Evolutionary conservation across 2,888 invertebrate genomes (phyloP), one percentile per base, ranked within the genome.

Genomic region (Hyles lineata): DNA sequence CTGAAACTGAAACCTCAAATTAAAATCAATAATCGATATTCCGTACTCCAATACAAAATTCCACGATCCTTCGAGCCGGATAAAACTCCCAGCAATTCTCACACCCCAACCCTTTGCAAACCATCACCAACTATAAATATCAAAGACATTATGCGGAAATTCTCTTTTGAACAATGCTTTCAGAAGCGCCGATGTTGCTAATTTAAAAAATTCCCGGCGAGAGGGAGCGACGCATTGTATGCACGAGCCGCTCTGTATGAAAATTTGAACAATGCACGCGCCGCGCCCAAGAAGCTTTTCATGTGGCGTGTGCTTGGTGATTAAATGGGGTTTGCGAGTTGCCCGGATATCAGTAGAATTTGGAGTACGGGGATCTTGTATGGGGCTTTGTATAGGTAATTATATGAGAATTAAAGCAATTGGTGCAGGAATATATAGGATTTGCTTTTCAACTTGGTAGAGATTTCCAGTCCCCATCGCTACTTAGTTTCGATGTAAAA

Each of bases 81-180:
- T 61, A 7, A 55, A 55, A 19, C 7, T 2, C n/a, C 29, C 2
- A 6, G 11, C 29, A 32, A 62, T 32, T 62, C n/a, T 32, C 35
- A 19, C 25, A 29, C 62, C 19, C 25, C 19, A 25, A 29, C 17
- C 62, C 32, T 35, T 50, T 50, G 8, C 67, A 21, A 43, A 43
- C 43, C 43, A 43, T 50, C 67, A 17, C 29, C 32, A 23, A 15
- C n/a, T 55, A 7, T 35, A 23, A 50, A 67, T 67, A 67, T 67
- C 67, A 67, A 63, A 63, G 67, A 67, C 43, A 67, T 67, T 50
- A 25, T 67, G 63, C 67, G 23, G 67, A 67, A 50, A 67, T 23
- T 50, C 63, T 50, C 23, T 67, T 67, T 50, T 15, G 67, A 67
- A 67, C 50, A 67, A 67, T 67, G 67, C 50, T 67, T 67, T 67